Conservation (phyloP, 2,113 vertebrate species). For the human (Homo sapiens) region GRCh38 chr3:155957001-155957500, state of each 20-base stretch:
- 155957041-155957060: neutral
- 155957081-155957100: neutral
- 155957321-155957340: neutral
- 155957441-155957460: neutral
- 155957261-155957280: neutral
- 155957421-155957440: neutral
- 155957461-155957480: neutral
- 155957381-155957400: neutral
- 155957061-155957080: neutral
- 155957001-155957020: neutral
- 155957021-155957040: neutral
- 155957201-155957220: neutral
- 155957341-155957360: neutral
- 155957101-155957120: neutral
- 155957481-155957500: neutral
- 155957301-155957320: neutral
- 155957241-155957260: neutral
- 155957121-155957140: neutral
- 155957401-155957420: neutral
- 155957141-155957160: neutral
- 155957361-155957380: neutral
- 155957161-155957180: neutral
- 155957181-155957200: neutral
- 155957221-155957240: neutral
- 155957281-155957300: neutral